Evolutionary conservation across 2,113 vertebrate species (phyloP), one percentile per base, ranked within the genome.

Genomic region (Strigops habroptila): DNA sequence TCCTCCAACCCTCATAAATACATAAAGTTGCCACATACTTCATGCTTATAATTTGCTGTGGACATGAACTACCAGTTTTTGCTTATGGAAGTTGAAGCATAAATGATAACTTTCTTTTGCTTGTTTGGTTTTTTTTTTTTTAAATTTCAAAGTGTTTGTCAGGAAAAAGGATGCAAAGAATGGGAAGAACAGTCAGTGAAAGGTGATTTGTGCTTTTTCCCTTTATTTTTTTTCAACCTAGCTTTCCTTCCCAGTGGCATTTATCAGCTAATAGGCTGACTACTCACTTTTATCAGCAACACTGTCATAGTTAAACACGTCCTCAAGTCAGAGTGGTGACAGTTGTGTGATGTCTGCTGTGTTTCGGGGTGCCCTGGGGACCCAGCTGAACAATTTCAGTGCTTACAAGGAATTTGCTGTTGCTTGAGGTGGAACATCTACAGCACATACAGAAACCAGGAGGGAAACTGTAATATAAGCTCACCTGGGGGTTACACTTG

Each of bases 1-100:
- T 95, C 87, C 90, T 91, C 75, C 41, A 91, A 84, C 70, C 25
- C 87, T 85, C 1, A 18, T 91, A 95, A 95, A 93, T 76, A 89
- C 0, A 1, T 64, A 14, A 86, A 82, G n/a, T 73, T 91, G 90
- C 69, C 82, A 90, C 24, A 35, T 77, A 88, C 63, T 91, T 96
- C 83, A 94, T 46, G 64, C 41, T 73, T 0, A 3, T 91, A 55
- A 91, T 92, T 84, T 85, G 53, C 63, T 0, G 0, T 67, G 53
- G 49, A 85, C 2, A 4, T 22, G 37, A 90, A 52, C 82, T 82
- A 46, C 68, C 63, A 30, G 13, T 18, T 91, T 83, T 60, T 74
- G 21, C 63, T 93, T 77, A 18, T 35, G 35, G 48, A 62, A 88
- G 33, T 81, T 77, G 59, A 69, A 60, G 44, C n/a, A 52, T 18